phyloP scores from a whole-genome alignment of 2,797 vertebrate genomes.

The Acipenser ruthenus region DNA sequence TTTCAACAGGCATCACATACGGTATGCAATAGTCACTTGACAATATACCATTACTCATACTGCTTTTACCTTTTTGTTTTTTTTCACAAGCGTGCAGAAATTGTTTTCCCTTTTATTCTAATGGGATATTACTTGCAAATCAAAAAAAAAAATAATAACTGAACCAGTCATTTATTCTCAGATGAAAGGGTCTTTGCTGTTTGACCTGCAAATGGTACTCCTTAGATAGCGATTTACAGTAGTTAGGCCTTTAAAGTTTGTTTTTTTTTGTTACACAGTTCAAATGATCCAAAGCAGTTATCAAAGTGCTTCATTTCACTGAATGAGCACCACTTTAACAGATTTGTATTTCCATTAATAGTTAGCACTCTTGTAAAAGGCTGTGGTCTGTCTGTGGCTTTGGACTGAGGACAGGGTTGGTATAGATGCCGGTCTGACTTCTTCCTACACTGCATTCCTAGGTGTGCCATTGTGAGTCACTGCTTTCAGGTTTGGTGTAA shows the following conservation, averaged over 20 bases:
- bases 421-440: slow-evolving; percentile 10
- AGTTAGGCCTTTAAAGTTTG: slow-evolving; percentile 13
- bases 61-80: too few relatives aligned
- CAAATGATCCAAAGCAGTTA: slow-evolving; percentile 13
- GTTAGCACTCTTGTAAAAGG: slow-evolving; percentile 20
- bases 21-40: too few relatives aligned
- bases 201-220: slow-evolving; percentile 12
- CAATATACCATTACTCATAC: too few relatives aligned
- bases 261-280: background rate
- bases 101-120: background rate
- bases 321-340: slow-evolving; percentile 1
- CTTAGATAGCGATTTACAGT: slow-evolving; percentile 15
- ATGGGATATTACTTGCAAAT: background rate
- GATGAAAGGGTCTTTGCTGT: background rate
- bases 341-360: slow-evolving; percentile 5
- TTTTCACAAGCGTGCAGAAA: background rate
- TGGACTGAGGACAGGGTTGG: slow-evolving; percentile 27
- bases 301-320: slow-evolving; percentile 10
- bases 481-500: slow-evolving; percentile 78
- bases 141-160: background rate
- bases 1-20: background rate
- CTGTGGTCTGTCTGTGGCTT: slow-evolving; percentile 25
- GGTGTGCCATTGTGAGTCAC: slow-evolving; percentile 90
- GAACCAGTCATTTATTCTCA: background rate
- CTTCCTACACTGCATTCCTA: slow-evolving; percentile 26